phyloP scores from a whole-genome alignment of 2,888 invertebrate species.

The Protophormia terraenovae region DNA sequence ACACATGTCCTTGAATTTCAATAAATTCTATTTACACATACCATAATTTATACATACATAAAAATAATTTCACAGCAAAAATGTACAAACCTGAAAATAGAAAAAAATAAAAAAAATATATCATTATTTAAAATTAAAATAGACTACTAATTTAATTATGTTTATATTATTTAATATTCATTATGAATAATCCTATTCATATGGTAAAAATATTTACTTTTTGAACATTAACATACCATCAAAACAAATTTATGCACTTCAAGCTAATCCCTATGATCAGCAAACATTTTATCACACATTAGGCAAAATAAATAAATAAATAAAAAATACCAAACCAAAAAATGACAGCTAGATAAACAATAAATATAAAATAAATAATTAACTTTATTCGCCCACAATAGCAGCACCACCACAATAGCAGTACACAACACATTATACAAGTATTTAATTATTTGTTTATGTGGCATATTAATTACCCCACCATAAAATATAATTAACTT shows the following conservation, averaged over 20 bases:
- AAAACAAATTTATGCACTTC: background rate
- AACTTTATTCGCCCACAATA: background rate
- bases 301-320: background rate
- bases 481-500: constrained; percentile 5
- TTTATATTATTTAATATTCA: background rate
- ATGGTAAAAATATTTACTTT: background rate
- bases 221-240: background rate
- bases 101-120: background rate
- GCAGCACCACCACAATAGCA: background rate
- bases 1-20: too few species aligned
- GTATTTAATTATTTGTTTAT: background rate
- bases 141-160: background rate
- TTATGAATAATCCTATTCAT: background rate
- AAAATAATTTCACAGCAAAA: background rate
- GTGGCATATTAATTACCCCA: background rate
- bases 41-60: background rate
- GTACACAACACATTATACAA: background rate
- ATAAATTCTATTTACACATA: background rate
- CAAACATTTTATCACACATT: background rate
- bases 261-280: background rate
- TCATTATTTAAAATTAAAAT: background rate
- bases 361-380: constrained; percentile 1
- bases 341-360: background rate
- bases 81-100: background rate
- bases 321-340: background rate